Conservation (phyloP, 2,888 invertebrate genomes). For the Teleiodes luculella region DNA sequence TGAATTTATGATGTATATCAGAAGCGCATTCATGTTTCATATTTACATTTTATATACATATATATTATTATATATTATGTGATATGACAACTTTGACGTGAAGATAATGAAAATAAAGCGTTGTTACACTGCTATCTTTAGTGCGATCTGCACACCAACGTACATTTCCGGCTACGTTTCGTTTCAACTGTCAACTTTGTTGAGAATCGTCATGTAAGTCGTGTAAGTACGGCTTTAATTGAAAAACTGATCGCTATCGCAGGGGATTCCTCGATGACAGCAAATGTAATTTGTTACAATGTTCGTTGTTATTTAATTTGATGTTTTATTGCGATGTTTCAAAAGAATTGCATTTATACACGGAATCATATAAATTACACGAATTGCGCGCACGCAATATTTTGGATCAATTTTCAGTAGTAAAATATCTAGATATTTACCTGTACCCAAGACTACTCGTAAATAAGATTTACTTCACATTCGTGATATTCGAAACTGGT, state of each 20-base stretch:
- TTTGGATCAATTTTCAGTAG: no score
- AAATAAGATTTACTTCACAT: no score
- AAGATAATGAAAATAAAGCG: not conserved
- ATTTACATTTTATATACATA: no score
- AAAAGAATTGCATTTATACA: not conserved
- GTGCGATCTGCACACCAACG: constrained; percentile 36
- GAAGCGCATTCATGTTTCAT: no score
- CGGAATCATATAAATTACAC: not conserved
- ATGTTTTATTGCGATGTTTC: not conserved
- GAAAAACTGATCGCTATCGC: constrained; percentile 17
- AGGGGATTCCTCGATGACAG: constrained; percentile 15
- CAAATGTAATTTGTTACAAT: constrained; percentile 5
- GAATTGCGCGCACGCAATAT: not conserved
- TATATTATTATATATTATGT: not conserved
- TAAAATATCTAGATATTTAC: no score
- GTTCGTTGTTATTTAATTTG: constrained; percentile 1
- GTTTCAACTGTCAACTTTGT: constrained; percentile 31
- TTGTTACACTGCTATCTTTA: constrained; percentile 30
- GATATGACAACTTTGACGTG: not conserved
- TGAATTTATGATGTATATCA: no score
- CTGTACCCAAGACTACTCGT: no score
- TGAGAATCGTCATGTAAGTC: constrained; percentile 22
- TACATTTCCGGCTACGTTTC: constrained; percentile 29
- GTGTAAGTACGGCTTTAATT: constrained; percentile 15
- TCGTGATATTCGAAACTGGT: no score